Base-by-base conservation (phyloP, 2,888 invertebrate species). In the Apeira syringaria region DNA sequence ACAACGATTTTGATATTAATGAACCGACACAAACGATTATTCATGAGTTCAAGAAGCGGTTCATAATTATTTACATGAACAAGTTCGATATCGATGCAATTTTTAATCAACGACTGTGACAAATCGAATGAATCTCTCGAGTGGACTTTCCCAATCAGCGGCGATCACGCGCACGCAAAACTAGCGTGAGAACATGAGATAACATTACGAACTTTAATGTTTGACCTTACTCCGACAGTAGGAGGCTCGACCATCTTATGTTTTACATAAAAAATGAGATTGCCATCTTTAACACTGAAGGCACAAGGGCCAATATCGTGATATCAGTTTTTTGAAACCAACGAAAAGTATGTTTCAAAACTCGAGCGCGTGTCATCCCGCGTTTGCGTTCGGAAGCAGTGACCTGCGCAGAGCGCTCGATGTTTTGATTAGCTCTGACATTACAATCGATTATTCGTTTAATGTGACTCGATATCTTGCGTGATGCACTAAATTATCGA, bases 381-480 rank as follows among this genome's bases (percentile, higher is more conserved):
- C 70, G 75, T 88, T 86, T 87, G 68, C 73, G 74, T 77, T 80
- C 81, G 67, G 84, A 86, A 82, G 86, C 86, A 70, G 68, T 85
- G 88, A 88, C 87, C 88, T 80, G 85, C 65, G 74, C 67, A 20
- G 39, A 35, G 55, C 67, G 63, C 58, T 59, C 72, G 74, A 77
- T 85, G 85, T 86, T 88, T 84, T 87, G 88, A 89, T 89, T 88
- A 81, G 76, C 73, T 57, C 81, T 85, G 86, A 83, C 85, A 85
- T 85, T 86, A 80, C 73, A 77, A 87, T 86, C 86, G 85, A 87
- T 87, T 87, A 86, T 79, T 79, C 71, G 73, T 76, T 68, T 81
- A 78, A 86, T 79, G 67, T 76, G 74, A 81, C 66, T 74, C 74
- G 85, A 84, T 81, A 66, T 70, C 68, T 67, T 57, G 57, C 62